Conservation (phyloP, 1,140 invertebrate species). For the Trichogramma pretiosum region DNA sequence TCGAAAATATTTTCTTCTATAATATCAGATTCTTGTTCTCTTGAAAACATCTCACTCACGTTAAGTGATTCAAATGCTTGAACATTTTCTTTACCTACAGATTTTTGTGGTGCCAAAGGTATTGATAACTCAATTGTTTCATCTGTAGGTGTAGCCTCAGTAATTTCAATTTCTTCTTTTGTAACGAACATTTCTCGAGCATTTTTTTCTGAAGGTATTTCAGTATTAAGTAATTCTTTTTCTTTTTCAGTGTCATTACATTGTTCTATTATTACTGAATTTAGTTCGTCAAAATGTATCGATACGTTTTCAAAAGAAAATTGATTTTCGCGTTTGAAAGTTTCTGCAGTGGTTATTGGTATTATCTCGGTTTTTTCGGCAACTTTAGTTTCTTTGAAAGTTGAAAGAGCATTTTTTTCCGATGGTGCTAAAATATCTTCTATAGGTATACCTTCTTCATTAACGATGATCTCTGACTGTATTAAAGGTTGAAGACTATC, state of each 20-base stretch:
- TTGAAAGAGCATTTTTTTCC: slow-evolving; percentile 23
- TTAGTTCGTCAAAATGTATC: slow-evolving; percentile 28
- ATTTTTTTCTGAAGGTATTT: slow-evolving; percentile 25
- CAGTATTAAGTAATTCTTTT: slow-evolving; percentile 17
- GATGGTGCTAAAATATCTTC: slow-evolving; percentile 15
- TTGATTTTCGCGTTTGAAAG: slow-evolving; percentile 17
- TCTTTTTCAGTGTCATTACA: slow-evolving; percentile 28
- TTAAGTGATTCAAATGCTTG: slow-evolving; percentile 14
- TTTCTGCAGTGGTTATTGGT: slow-evolving; percentile 24
- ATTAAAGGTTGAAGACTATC: slow-evolving; percentile 29
- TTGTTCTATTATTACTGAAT: slow-evolving; percentile 26
- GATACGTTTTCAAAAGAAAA: slow-evolving; percentile 24
- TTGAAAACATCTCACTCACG: background rate
- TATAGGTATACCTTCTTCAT: slow-evolving; percentile 27
- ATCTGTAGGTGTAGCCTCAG: slow-evolving; percentile 27
- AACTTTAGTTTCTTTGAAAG: slow-evolving; percentile 26
- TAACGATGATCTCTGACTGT: slow-evolving; percentile 24
- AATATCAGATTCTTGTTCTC: background rate
- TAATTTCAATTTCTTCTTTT: slow-evolving; percentile 32
- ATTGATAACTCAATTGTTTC: slow-evolving; percentile 26
- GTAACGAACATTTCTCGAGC: slow-evolving; percentile 27
- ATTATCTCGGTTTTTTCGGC: slow-evolving; percentile 31
- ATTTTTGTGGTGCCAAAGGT: slow-evolving; percentile 18
- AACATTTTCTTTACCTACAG: slow-evolving; percentile 20
- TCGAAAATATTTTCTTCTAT: slow-evolving; percentile 9